Base-by-base conservation (phyloP, 2,113 vertebrate species). In the Clarias magur region DNA sequence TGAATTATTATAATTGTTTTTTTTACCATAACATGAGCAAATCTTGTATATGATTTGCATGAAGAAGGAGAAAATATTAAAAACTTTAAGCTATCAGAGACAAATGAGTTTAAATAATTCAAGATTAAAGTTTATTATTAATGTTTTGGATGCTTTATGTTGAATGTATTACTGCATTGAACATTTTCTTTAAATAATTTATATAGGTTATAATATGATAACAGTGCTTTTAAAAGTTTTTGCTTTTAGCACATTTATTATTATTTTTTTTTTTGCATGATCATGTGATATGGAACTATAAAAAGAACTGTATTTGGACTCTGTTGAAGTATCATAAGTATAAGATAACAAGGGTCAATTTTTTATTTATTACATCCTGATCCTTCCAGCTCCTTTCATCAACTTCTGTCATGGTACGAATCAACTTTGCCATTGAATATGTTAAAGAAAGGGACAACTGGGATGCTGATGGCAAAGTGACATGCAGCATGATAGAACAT, bases 391-490 rank as follows among this genome's bases (percentile, higher is more conserved):
- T 86, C 17, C 76, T 85, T 85, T 76, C 42, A 72, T 57, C 38
- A 80, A 12, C 30, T 34, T 25, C 10, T 4, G 27, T 75, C 56
- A 82, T 79, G 30, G 80, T 59, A 38, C 65, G 70, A 88, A n/a
- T 87, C 72, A 85, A 56, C 54, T 23, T 30, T 76, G 81, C 0
- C 53, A 62, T n/a, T 72, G 38, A 57, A 25, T 11, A 25, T 79
- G 21, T 23, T 78, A 85, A 34, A 70, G 48, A 63, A 84, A 76
- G 19, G 53, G 27, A 27, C 27, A 25, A 72, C 72, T 27, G 62
- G 27, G 72, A 68, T 54, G 83, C 60, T 85, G 89, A 85, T 85
- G 30, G 80, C 63, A 85, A 88, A 86, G 82, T 81, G 85, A 79
- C 85, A 80, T 56, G 83, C 78, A 15, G n/a, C 27, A 85, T 42